Base-by-base conservation (phyloP, 2,113 vertebrate genomes). In the Nasalis larvatus region DNA sequence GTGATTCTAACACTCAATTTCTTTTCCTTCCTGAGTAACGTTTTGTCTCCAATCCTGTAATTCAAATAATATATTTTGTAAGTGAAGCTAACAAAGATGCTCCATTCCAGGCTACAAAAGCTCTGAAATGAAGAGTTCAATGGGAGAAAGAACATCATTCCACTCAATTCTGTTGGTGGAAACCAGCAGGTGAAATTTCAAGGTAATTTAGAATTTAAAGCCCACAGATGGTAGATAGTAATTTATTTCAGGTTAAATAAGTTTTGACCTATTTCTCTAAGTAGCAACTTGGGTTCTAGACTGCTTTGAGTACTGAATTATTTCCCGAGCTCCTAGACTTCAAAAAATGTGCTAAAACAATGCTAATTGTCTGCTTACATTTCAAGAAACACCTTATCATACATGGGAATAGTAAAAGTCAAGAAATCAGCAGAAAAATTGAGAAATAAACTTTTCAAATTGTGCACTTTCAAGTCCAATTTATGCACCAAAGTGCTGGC, bases 201-300 rank as follows among this genome's bases (percentile, higher is more conserved):
- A 95, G 68, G 83, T 95, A 20, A 87, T 20, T 91, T 78, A 52
- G 21, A 82, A 40, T 77, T 78, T 85, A 32, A 85, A 94, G 86
- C 10, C 0, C 4, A 86, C 32, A 58, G 30, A 40, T 32, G 27
- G 18, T 4, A 71, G 35, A 82, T 40, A 45, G 27, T 18, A 30
- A 82, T 88, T 68, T 74, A 86, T n/a, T 73, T 66, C 30, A 86
- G 37, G 27, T 56, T 74, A 45, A 74, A 37, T 52, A 74, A 25
- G 4, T 86, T 89, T 81, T 60, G 42, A 60, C 35, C 68, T 20
- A n/a, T 77, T 95, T 95, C 5, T 83, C 12, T 54, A 86, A 80
- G 54, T 49, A 96, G 63, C 49, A 86, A 37, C 35, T 89, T 12
- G 17, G 60, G 49, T 83, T 86, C 66, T 45, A 90, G 58, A 78